Conservation (phyloP, 1,140 invertebrate species). For the Neodiprion fabricii region DNA sequence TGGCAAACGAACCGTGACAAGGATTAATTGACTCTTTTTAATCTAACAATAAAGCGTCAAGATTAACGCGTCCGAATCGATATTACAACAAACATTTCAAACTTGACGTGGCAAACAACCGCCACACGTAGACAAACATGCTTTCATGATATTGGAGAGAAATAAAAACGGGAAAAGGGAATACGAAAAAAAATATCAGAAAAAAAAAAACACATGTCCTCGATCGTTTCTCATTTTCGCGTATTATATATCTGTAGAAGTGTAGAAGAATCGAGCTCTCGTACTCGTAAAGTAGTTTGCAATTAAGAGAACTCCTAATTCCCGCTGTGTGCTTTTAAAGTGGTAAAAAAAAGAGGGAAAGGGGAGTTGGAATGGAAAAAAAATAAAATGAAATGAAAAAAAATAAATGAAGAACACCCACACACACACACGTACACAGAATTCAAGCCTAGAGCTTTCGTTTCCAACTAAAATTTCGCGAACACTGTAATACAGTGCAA, state of each 20-base stretch:
- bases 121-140: too few relatives aligned
- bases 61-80: too few relatives aligned
- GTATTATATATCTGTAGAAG: background rate
- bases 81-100: too few relatives aligned
- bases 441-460: background rate
- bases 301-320: conserved; percentile 2
- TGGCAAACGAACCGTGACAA: too few relatives aligned
- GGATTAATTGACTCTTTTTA: too few relatives aligned
- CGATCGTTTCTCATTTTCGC: too few relatives aligned
- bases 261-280: background rate
- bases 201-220: background rate
- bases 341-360: background rate
- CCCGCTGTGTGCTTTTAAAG: background rate
- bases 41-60: too few relatives aligned
- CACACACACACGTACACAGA: background rate
- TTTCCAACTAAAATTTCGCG: background rate
- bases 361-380: too few relatives aligned
- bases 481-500: background rate
- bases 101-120: too few relatives aligned
- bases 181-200: background rate
- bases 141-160: background rate
- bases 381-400: too few relatives aligned
- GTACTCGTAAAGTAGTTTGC: conserved; percentile 2
- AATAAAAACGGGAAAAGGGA: background rate
- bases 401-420: too few relatives aligned